phyloP scores from a whole-genome alignment of 2,113 vertebrate genomes.

The Oceanodroma tethys region DNA sequence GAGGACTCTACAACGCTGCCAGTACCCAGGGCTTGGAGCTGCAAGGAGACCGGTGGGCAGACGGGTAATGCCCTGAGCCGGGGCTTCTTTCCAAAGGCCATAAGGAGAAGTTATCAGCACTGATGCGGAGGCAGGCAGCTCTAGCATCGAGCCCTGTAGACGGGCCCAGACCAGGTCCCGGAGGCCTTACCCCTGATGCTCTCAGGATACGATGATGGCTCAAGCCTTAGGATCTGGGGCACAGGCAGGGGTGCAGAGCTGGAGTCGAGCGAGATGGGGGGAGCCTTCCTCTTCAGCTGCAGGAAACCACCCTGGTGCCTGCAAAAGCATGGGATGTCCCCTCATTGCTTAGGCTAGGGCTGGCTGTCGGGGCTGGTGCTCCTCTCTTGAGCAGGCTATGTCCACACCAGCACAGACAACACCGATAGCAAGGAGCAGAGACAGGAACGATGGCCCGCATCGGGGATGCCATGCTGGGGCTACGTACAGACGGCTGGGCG shows the following conservation, averaged over 20 bases:
- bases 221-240: background rate
- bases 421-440: background rate
- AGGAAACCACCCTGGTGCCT: background rate
- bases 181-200: background rate
- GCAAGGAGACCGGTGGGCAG: background rate
- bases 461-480: background rate
- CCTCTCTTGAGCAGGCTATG: background rate
- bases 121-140: fast-evolving
- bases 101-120: background rate
- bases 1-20: background rate
- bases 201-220: background rate
- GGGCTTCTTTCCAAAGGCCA: background rate
- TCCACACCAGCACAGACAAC: background rate
- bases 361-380: background rate
- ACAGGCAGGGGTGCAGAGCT: background rate
- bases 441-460: fast-evolving
- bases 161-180: background rate
- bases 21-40: background rate
- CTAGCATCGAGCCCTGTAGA: background rate
- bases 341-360: background rate
- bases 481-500: background rate
- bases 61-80: background rate
- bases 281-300: background rate
- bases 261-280: background rate
- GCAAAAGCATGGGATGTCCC: background rate